Evolutionary conservation across 2,888 invertebrate genomes (phyloP).

Genomic region (Perizoma affinitatum): DNA sequence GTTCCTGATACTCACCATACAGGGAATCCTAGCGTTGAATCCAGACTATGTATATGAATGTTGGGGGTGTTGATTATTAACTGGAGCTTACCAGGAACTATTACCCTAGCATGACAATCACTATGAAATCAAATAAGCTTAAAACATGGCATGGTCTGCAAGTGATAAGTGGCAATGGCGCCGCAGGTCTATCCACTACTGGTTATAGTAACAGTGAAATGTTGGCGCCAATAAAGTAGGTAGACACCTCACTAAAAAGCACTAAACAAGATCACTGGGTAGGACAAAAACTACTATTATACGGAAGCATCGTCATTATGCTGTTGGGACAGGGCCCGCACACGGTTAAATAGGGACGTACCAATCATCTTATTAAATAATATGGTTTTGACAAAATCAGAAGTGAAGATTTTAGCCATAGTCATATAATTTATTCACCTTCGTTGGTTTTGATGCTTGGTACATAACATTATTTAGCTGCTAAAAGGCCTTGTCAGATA

Average conservation of each 20-base stretch:
- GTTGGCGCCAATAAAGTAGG: conserved; percentile 10
- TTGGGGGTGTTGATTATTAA: no score
- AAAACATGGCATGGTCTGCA: not conserved
- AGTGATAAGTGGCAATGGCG: not conserved
- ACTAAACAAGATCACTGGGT: conserved; percentile 8
- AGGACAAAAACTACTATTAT: conserved; percentile 18
- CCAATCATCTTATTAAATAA: conserved; percentile 20
- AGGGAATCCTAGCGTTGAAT: no score
- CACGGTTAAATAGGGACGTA: conserved; percentile 2
- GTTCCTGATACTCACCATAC: no score
- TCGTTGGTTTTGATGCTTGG: no score
- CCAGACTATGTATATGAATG: no score
- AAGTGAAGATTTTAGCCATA: no score
- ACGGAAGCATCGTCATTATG: conserved; percentile 23
- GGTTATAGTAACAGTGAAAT: not conserved
- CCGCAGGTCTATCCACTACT: not conserved
- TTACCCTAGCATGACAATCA: no score
- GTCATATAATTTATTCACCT: no score
- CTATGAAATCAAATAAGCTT: not conserved
- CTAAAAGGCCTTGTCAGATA: no score
- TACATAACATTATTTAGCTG: no score
- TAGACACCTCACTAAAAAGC: conserved; percentile 11
- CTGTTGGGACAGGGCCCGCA: conserved; percentile 13
- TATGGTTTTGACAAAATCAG: conserved; percentile 8
- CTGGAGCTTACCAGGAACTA: no score